Percentiles rank a stretch among this genome's conserved stretches.
These are phyloP conservation scores for Rallus crepitans DNA, from an alignment of 2,797 vertebrate species.

Conservation along the genomic window DNA sequence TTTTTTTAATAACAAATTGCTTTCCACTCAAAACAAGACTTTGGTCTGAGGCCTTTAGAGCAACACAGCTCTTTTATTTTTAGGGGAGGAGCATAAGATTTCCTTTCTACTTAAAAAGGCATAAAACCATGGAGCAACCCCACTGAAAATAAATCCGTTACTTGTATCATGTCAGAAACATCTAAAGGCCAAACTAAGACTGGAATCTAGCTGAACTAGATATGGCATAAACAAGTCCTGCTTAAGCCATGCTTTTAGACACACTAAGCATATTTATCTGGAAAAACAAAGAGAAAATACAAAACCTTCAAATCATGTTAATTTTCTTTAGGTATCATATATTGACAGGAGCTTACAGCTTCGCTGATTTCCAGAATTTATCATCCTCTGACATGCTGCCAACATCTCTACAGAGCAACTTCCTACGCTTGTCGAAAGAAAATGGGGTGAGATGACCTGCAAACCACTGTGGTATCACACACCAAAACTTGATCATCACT, in stretches of 20 bases:
- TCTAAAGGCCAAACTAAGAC: not conserved
- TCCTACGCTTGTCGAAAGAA: slow-evolving; percentile 80
- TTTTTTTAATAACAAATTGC: not conserved
- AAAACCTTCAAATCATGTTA: slow-evolving; percentile 9
- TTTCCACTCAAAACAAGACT: not conserved
- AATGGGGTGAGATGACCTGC: slow-evolving; percentile 80
- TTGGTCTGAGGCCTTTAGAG: not conserved
- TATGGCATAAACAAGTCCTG: not conserved
- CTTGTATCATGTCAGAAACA: not conserved
- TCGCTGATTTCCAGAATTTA: slow-evolving; percentile 79
- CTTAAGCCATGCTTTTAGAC: not conserved
- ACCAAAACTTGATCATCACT: not conserved
- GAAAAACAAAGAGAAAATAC: not conserved
- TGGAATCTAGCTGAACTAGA: not conserved
- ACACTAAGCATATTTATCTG: not conserved
- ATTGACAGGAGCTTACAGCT: slow-evolving; percentile 78
- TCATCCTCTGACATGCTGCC: slow-evolving; percentile 77
- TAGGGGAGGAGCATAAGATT: not conserved
- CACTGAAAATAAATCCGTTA: not conserved
- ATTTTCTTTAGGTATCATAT: slow-evolving; percentile 85
- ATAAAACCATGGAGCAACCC: not conserved
- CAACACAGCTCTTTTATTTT: not conserved
- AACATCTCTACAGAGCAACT: slow-evolving; percentile 81
- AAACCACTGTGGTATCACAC: not conserved
- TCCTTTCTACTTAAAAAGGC: not conserved